Evolutionary conservation across 2,888 invertebrate species (phyloP), one percentile per base, ranked within the genome.

Genomic region (Torymus texanus): DNA sequence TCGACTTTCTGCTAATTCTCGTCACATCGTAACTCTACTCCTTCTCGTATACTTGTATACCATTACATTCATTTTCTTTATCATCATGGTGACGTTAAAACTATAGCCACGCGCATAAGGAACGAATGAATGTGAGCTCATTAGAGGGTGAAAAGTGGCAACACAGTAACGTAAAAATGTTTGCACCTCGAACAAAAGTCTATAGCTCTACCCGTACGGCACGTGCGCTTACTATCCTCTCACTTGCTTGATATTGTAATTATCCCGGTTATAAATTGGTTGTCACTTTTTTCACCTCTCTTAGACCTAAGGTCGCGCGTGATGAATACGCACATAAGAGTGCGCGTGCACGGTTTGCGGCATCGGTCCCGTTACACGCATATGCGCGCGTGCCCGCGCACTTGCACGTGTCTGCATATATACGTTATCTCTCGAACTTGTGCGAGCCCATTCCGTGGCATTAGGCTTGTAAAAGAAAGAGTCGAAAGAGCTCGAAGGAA

Each of bases 191-290:
- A 16, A 18, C 13, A 55, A 56, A 75, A 63, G 55, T 29, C 53
- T 14, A 14, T 5, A 18, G 1, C 41, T 41, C 5, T 41, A 41
- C 2, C 29, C 29, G 29, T 29, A 29, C 41, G 8, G 41, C 41
- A 41, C 41, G 41, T 41, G 41, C 5, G 41, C 41, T 5, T 41
- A 8, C 41, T 41, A 41, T 41, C 41, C 41, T 8, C 41, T 41
- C 41, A 10, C 51, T 29, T 56, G 80, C 85, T 86, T 88, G 86
- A 88, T 89, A 88, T 88, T 88, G 87, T 88, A 88, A 89, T 88
- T 89, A 88, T 87, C 86, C 82, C 82, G 84, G 86, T 88, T 88
- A 88, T 88, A 88, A 89, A 89, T 89, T 87, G 87, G 86, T 86
- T 87, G 87, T 88, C 88, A 87, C 85, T 83, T 86, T 87, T 87